Percentiles rank a stretch among this genome's conserved stretches.
Conservation (phyloP, 2,888 invertebrate genomes). For the Sesamia inferens region DNA sequence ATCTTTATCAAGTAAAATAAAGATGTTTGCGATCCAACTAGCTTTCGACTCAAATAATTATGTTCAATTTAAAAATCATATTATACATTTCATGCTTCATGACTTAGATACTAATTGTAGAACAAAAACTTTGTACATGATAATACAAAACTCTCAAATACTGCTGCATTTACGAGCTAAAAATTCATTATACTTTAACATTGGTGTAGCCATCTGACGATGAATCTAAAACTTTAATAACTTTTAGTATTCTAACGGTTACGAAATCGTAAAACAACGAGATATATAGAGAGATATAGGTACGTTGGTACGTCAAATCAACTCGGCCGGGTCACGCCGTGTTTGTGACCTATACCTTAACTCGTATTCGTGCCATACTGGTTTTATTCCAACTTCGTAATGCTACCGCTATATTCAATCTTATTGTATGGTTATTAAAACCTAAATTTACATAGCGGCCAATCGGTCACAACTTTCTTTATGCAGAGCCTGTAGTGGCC, state of each 20-base stretch:
- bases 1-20: conserved; percentile 58
- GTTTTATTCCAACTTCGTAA: conserved; percentile 74
- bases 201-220: conserved; percentile 5
- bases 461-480: conserved; percentile 75
- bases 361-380: conserved; percentile 85
- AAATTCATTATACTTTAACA: conserved; percentile 5
- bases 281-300: conserved; percentile 64
- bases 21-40: conserved; percentile 19
- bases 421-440: conserved; percentile 67
- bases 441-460: conserved; percentile 64
- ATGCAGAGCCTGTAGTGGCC: conserved; percentile 69
- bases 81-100: too few relatives aligned
- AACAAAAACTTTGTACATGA: neutral
- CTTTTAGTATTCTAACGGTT: conserved; percentile 63
- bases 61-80: neutral
- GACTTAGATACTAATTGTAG: neutral
- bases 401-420: conserved; percentile 68
- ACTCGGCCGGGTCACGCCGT: conserved; percentile 79
- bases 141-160: conserved; percentile 1
- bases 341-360: conserved; percentile 82
- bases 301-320: conserved; percentile 74
- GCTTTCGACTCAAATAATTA: conserved; percentile 15
- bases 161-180: conserved; percentile 3
- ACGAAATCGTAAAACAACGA: conserved; percentile 75
- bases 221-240: conserved; percentile 40